phyloP scores from a whole-genome alignment of 2,888 invertebrate genomes.

The Aphrophora alni region DNA sequence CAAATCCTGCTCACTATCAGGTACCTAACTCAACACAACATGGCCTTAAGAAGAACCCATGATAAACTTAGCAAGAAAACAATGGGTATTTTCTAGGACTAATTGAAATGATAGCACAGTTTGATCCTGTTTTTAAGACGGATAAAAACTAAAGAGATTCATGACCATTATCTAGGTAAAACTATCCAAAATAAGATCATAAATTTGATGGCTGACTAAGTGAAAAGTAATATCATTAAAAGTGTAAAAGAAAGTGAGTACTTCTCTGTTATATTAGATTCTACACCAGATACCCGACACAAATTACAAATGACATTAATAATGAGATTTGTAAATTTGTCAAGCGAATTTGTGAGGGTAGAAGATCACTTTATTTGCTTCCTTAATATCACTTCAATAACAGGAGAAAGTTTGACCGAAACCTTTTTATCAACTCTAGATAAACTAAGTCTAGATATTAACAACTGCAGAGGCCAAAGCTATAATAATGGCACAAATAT shows the following conservation, averaged over 20 bases:
- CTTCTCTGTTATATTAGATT: not conserved
- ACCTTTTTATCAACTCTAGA: too few species aligned
- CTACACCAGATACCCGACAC: not conserved
- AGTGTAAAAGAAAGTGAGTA: not conserved
- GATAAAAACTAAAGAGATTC: conserved; percentile 32
- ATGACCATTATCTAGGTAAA: conserved; percentile 23
- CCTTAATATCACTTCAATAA: not conserved
- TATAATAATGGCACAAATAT: not conserved
- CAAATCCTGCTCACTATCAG: conserved; percentile 24
- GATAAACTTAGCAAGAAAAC: conserved; percentile 25
- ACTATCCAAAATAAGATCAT: not conserved
- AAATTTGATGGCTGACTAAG: not conserved
- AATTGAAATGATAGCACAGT: conserved; percentile 39
- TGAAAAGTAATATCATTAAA: not conserved
- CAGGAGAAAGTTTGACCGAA: not conserved
- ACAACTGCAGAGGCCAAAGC: not conserved
- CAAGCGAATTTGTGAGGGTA: not conserved
- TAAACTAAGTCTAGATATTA: not conserved
- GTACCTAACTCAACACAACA: conserved; percentile 27
- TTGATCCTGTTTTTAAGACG: conserved; percentile 39
- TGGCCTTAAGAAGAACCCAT: conserved; percentile 35
- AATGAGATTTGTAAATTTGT: not conserved
- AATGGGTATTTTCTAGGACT: conserved; percentile 40
- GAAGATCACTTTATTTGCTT: not conserved
- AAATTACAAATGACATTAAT: not conserved